Conservation (phyloP, 2,113 vertebrate genomes). For the Dicrurus megarhynchus region DNA sequence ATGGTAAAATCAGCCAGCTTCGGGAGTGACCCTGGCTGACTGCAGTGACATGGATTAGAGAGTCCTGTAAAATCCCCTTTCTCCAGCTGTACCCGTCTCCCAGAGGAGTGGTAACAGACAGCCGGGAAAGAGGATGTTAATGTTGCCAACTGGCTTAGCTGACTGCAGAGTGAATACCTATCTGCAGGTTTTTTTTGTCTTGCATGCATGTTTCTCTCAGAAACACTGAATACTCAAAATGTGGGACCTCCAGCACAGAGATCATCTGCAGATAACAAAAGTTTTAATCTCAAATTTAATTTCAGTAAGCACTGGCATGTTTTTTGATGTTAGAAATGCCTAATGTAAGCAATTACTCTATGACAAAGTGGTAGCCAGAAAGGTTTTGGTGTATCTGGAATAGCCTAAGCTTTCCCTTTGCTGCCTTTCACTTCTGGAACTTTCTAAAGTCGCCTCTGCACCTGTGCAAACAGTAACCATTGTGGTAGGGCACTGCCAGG, state of each 20-base stretch:
- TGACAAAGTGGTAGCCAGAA: background rate
- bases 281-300: background rate
- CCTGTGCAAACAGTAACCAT: background rate
- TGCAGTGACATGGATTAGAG: background rate
- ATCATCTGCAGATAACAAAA: background rate
- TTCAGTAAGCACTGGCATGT: background rate
- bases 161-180: background rate
- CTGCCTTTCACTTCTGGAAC: background rate
- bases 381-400: background rate
- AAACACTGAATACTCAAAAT: background rate
- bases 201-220: background rate
- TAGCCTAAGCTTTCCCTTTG: rapidly evolving
- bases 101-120: background rate
- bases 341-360: background rate
- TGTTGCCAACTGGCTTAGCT: background rate
- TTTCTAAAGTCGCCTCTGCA: background rate
- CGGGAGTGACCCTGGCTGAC: background rate
- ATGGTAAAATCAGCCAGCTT: background rate
- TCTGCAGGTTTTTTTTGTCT: background rate
- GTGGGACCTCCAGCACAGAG: background rate
- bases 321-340: background rate
- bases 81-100: background rate
- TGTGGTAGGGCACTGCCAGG: background rate
- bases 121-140: background rate
- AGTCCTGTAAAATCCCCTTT: background rate